These are phyloP conservation scores for Spea multiplicata DNA, from an alignment of 2,113 vertebrate species.

Conservation along the genomic window DNA sequence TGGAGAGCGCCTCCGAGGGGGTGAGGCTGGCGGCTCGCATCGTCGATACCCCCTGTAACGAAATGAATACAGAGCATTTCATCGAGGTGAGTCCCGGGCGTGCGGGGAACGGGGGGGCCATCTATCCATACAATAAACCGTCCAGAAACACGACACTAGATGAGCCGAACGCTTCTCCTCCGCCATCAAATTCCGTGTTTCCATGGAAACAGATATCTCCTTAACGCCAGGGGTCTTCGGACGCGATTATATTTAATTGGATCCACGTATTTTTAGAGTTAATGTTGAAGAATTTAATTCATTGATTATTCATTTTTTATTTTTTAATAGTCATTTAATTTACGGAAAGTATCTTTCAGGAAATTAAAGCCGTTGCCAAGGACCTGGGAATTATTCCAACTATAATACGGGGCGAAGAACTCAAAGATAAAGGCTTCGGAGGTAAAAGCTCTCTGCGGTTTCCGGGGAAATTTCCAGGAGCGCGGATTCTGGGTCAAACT, in stretches of 20 bases:
- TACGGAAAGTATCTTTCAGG: constrained; percentile 65
- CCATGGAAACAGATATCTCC: too few species aligned
- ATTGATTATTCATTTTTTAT: too few species aligned
- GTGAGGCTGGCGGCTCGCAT: constrained; percentile 91
- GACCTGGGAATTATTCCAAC: constrained; percentile 84
- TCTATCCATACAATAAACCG: too few species aligned
- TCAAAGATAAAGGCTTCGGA: constrained; percentile 91
- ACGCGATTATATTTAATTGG: too few species aligned
- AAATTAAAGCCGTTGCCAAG: constrained; percentile 85
- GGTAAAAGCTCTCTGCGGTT: constrained; percentile 62
- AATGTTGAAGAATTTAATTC: too few species aligned
- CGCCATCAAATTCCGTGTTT: too few species aligned
- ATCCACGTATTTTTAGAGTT: too few species aligned
- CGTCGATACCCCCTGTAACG: constrained; percentile 91
- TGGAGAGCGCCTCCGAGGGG: constrained; percentile 81
- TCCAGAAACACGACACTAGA: too few species aligned
- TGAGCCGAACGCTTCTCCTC: too few species aligned
- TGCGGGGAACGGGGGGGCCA: too few species aligned
- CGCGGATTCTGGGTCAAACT: neutral
- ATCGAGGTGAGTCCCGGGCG: constrained; percentile 70
- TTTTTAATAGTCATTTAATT: constrained; percentile 1
- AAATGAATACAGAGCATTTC: constrained; percentile 95
- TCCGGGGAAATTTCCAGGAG: neutral
- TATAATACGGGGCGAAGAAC: constrained; percentile 86
- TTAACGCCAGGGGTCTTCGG: too few species aligned